Conservation (phyloP, 2,888 invertebrate species). For the Melieria omissa region DNA sequence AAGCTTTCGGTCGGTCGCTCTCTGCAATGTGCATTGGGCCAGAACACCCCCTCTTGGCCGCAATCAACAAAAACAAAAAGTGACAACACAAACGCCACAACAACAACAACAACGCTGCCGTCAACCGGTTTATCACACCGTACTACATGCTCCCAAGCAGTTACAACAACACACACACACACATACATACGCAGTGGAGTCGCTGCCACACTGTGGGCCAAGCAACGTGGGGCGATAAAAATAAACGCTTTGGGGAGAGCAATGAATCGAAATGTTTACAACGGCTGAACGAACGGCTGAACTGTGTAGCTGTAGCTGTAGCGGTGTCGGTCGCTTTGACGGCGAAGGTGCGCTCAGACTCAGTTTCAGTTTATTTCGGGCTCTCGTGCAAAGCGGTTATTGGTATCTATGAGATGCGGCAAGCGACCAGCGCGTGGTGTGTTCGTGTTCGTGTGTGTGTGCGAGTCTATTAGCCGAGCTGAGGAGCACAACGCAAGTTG, state of each 20-base stretch:
- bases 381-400: conserved; percentile 57
- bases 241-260: too few relatives aligned
- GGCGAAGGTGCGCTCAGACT: conserved; percentile 57
- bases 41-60: background rate
- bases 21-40: too few relatives aligned
- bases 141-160: background rate
- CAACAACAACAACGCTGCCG: too few relatives aligned
- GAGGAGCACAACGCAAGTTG: too few relatives aligned
- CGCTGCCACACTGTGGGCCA: background rate
- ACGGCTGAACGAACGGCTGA: too few relatives aligned
- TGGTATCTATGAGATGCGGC: conserved; percentile 43
- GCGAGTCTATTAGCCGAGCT: too few relatives aligned
- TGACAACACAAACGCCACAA: too few relatives aligned
- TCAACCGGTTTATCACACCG: too few relatives aligned
- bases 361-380: conserved; percentile 59
- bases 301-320: background rate
- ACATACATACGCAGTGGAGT: conserved; percentile 6
- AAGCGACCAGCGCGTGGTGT: conserved; percentile 30
- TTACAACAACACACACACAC: background rate
- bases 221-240: background rate
- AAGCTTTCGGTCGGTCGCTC: too few relatives aligned
- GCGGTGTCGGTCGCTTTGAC: background rate
- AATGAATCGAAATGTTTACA: too few relatives aligned
- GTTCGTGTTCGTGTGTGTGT: background rate
- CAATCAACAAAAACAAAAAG: background rate